Conservation (phyloP, 2,888 invertebrate genomes). For the Chloromyia formosa region DNA sequence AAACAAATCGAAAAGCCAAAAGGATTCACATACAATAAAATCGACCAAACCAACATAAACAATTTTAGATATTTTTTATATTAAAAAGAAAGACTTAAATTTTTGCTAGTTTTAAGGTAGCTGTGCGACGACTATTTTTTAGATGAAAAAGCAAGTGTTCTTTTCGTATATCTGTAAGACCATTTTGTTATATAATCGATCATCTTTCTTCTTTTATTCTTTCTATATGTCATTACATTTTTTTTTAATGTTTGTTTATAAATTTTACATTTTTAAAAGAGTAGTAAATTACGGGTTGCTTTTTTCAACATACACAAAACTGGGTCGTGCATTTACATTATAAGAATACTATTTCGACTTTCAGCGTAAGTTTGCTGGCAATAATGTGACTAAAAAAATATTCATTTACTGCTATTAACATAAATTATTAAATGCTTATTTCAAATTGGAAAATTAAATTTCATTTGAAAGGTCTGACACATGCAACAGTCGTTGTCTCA, state of each 20-base stretch:
- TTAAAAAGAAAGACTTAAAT: slow-evolving; percentile 25
- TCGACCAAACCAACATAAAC: not conserved
- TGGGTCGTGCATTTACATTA: too few species aligned
- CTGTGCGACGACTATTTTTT: not conserved
- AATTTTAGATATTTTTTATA: slow-evolving; percentile 19
- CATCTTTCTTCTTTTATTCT: not conserved
- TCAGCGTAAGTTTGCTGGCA: too few species aligned
- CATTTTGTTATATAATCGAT: not conserved
- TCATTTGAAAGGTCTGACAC: too few species aligned
- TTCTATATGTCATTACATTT: not conserved
- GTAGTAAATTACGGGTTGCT: too few species aligned
- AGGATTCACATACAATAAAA: not conserved
- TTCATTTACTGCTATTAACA: too few species aligned
- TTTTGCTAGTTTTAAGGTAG: slow-evolving; percentile 32
- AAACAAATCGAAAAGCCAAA: slow-evolving; percentile 6
- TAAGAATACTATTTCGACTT: too few species aligned
- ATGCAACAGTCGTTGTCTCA: too few species aligned
- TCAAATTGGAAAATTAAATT: too few species aligned
- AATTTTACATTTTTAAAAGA: not conserved
- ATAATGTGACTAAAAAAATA: too few species aligned
- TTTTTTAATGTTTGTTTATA: not conserved
- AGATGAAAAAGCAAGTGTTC: not conserved
- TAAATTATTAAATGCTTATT: too few species aligned
- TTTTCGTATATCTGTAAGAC: not conserved
- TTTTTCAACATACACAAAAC: not conserved